Base-by-base conservation (phyloP, 2,888 invertebrate species). In the Mesoligia furuncula region DNA sequence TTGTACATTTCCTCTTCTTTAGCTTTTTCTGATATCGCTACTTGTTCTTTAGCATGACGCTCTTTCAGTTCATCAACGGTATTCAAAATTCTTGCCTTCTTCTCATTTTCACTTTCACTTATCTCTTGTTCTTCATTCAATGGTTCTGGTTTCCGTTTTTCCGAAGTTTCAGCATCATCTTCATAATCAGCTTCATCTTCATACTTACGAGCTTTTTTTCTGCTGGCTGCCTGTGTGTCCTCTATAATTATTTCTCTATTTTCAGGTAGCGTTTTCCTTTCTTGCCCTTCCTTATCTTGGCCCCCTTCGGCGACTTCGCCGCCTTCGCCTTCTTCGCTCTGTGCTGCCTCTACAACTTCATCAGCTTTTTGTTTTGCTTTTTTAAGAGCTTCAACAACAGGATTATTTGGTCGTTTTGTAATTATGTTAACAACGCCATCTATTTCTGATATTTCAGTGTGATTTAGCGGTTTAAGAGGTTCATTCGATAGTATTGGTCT, bases 21-120 rank as follows among this genome's bases (percentile, higher is more conserved):
- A 0, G 91, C 85, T 87, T 93, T 95, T 79, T 96, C 95, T 20
- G 93, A 92, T 87, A 96, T 93, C 4, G 86, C 84, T 85, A 92
- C 92, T 83, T 96, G 95, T 89, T 96, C 96, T 83, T 92, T 86
- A 24, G 92, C 94, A 78, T 96, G 96, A 31, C 95, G 91, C 77
- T 91, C 89, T 90, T 96, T 96, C 24, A 96, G 86, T 64, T 95
- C 94, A 77, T 96, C 96, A 9, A 96, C 96, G 75, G 93, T 92
- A 27, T 92, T 92, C 61, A 96, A 89, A 81, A 96, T 94, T 76
- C 91, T 92, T 7, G 93, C 91, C 87, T 96, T 96, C 78, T 91
- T 95, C 1, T 90, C 93, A 57, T 11, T 57, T 89, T 96, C 96
- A 72, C 88, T 94, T 89, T 95, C 95, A 75, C 78, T 92, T 75